Percentiles rank a stretch among this genome's conserved stretches.
phyloP scores from a whole-genome alignment of 2,797 vertebrate species.

The Distichodus sexfasciatus region DNA sequence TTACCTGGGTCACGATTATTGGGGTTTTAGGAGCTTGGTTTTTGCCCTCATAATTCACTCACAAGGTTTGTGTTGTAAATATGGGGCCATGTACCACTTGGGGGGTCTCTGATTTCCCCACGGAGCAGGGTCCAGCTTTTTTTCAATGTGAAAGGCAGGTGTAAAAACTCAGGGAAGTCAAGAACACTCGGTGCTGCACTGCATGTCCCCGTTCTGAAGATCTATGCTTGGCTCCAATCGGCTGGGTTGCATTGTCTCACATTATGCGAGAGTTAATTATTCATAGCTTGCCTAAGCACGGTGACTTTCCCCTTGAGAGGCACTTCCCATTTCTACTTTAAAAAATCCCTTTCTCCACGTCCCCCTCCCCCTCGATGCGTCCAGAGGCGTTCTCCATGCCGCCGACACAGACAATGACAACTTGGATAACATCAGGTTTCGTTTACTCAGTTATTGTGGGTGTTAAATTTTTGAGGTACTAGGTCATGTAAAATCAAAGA shows the following conservation, averaged over 20 bases:
- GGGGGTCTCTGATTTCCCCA: too few species aligned
- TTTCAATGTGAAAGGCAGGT: too few species aligned
- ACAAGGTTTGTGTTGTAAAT: too few species aligned
- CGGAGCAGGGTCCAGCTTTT: too few species aligned
- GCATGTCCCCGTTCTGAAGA: not conserved
- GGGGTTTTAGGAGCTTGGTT: too few species aligned
- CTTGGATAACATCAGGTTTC: not conserved
- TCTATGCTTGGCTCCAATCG: not conserved
- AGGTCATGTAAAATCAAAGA: too few species aligned
- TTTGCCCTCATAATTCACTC: too few species aligned
- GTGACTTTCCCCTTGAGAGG: not conserved
- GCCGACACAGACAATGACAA: not conserved
- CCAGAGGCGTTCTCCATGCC: not conserved
- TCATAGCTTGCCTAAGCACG: constrained; percentile 10
- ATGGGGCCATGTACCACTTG: too few species aligned
- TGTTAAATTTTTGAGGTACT: too few species aligned
- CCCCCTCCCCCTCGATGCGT: not conserved
- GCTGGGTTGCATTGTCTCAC: constrained; percentile 4
- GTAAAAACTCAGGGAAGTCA: not conserved
- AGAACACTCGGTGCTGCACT: not conserved
- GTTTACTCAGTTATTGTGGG: not conserved
- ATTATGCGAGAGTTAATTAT: constrained; percentile 16
- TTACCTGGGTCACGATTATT: too few species aligned
- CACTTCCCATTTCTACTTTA: constrained; percentile 12
- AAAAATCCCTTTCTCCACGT: constrained; percentile 30